Percentiles rank a stretch among this genome's conserved stretches.
phyloP scores from a whole-genome alignment of 2,113 vertebrate genomes.

The Mola mola region DNA sequence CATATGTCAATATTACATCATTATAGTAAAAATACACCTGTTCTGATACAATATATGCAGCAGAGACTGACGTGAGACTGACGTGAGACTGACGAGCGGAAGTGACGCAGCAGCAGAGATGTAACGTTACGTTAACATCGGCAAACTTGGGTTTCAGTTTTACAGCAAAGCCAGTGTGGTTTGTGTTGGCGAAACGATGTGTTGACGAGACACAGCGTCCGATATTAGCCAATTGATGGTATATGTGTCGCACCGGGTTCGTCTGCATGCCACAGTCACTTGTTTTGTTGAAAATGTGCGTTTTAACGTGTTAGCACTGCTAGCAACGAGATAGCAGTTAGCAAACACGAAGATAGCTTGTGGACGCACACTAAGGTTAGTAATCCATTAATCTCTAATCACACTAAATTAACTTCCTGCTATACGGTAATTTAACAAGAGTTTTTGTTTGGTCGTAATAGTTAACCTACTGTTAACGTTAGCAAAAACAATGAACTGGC shows the following conservation, averaged over 20 bases:
- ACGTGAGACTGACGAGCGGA: slow-evolving; percentile 13
- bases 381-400: neutral
- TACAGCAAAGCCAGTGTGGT: slow-evolving; percentile 31
- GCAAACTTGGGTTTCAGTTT: slow-evolving; percentile 52
- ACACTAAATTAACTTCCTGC: accelerated
- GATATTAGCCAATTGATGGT: neutral
- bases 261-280: slow-evolving; percentile 5
- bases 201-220: neutral
- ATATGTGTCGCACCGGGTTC: neutral
- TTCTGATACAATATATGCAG: too few species aligned
- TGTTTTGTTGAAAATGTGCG: accelerated
- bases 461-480: neutral
- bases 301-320: slow-evolving; percentile 5
- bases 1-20: too few species aligned
- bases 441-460: neutral
- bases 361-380: neutral
- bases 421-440: neutral
- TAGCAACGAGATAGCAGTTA: slow-evolving; percentile 56
- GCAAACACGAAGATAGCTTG: slow-evolving; percentile 33
- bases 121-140: neutral
- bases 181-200: neutral
- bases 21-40: too few species aligned
- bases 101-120: slow-evolving; percentile 4
- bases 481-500: neutral
- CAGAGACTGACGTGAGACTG: too few species aligned